These are phyloP conservation scores for Scomber colias DNA, from an alignment of 2,113 vertebrate species.

Conservation along the genomic window DNA sequence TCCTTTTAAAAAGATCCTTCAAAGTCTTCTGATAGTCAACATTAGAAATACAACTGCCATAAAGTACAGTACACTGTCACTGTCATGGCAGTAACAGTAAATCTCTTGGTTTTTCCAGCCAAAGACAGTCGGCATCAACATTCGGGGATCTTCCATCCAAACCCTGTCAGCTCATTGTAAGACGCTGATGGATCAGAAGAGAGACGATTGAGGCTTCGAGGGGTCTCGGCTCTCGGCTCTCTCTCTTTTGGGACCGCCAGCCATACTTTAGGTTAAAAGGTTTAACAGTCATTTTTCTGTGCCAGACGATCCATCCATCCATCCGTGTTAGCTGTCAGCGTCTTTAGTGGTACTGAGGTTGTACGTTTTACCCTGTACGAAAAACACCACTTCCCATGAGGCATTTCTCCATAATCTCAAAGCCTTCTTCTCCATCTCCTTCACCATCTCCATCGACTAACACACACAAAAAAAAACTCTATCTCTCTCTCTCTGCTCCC, in stretches of 20 bases:
- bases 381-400: constrained; percentile 23
- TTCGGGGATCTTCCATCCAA: neutral
- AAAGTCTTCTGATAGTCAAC: constrained; percentile 42
- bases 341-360: constrained; percentile 11
- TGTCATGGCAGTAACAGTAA: constrained; percentile 1
- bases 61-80: constrained; percentile 16
- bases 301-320: neutral
- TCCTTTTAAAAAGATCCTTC: neutral
- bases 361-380: constrained; percentile 64
- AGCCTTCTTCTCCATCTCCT: neutral
- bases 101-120: too few species aligned
- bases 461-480: too few species aligned
- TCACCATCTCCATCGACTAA: neutral
- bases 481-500: neutral
- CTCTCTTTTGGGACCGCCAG: neutral
- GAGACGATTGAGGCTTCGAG: neutral
- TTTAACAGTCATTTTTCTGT: constrained; percentile 12
- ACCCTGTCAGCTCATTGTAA: neutral
- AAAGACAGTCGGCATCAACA: too few species aligned
- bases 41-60: constrained; percentile 1
- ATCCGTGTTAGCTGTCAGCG: neutral
- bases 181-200: neutral
- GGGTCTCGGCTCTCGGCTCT: neutral
- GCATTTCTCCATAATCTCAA: constrained; percentile 13
- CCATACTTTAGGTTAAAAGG: neutral